phyloP scores from a whole-genome alignment of 2,888 invertebrate genomes.

The Catocala nupta region DNA sequence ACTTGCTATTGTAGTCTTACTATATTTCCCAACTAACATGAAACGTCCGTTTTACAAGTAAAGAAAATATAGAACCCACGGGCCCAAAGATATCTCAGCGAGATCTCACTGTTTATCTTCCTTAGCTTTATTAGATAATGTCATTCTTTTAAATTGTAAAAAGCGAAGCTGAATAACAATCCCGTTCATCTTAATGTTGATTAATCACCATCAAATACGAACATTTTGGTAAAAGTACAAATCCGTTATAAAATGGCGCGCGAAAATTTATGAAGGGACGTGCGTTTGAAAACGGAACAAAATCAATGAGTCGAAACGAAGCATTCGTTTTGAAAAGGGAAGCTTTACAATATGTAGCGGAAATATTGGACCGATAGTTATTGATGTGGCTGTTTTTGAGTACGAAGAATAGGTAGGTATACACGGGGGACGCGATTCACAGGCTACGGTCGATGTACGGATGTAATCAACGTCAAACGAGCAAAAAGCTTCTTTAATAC shows the following conservation, averaged over 20 bases:
- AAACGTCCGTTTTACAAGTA: too few relatives aligned
- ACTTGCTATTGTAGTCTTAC: too few relatives aligned
- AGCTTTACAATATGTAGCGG: conserved; percentile 11
- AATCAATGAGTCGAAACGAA: conserved; percentile 43
- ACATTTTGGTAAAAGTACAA: background rate
- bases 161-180: too few relatives aligned
- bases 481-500: background rate
- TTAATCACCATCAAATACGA: too few relatives aligned
- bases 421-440: background rate
- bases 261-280: conserved; percentile 21
- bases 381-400: conserved; percentile 3
- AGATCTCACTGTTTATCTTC: too few relatives aligned
- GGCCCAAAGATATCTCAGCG: too few relatives aligned
- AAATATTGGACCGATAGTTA: conserved; percentile 4
- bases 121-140: too few relatives aligned
- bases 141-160: too few relatives aligned
- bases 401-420: background rate
- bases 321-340: conserved; percentile 15
- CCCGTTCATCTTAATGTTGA: too few relatives aligned
- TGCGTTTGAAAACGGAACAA: conserved; percentile 36
- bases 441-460: background rate
- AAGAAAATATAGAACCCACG: too few relatives aligned
- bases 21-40: too few relatives aligned
- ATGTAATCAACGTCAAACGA: background rate
- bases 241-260: background rate